These are phyloP conservation scores for Arge pagana DNA, from an alignment of 2,888 invertebrate species.

Conservation along the genomic window DNA sequence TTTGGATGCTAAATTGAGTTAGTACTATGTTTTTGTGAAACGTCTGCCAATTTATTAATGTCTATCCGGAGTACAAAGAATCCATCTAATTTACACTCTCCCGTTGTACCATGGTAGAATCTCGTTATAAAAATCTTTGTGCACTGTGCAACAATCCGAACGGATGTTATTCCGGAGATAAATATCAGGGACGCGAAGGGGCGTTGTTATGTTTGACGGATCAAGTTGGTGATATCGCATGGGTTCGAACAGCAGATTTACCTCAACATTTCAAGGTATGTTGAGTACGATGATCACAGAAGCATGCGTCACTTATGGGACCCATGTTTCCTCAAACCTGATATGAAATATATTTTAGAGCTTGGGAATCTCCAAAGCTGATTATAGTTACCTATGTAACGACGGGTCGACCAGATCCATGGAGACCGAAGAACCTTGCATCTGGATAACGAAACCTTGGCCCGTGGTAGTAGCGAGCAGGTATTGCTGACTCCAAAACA, in stretches of 20 bases:
- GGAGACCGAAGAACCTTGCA: slow-evolving; percentile 66
- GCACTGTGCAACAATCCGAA: slow-evolving; percentile 68
- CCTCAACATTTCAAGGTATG: slow-evolving; percentile 68
- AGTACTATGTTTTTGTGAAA: slow-evolving; percentile 51
- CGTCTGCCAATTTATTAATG: no score
- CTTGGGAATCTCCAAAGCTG: slow-evolving; percentile 40
- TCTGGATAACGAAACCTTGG: slow-evolving; percentile 82
- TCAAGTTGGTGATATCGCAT: slow-evolving; percentile 79
- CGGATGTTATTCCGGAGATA: slow-evolving; percentile 70
- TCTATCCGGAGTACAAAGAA: slow-evolving; percentile 1
- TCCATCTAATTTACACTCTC: slow-evolving; percentile 7
- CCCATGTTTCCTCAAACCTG: no score
- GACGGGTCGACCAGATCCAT: slow-evolving; percentile 72
- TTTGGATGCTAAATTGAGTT: slow-evolving; percentile 71
- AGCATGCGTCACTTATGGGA: no score
- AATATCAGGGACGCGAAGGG: slow-evolving; percentile 83
- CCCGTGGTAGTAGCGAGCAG: slow-evolving; percentile 72
- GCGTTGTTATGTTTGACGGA: slow-evolving; percentile 79
- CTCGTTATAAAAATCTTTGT: slow-evolving; percentile 73
- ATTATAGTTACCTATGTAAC: slow-evolving; percentile 75
- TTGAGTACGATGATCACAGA: slow-evolving; percentile 46
- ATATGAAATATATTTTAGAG: slow-evolving; percentile 16
- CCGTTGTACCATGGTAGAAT: slow-evolving; percentile 56
- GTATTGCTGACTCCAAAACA: slow-evolving; percentile 51
- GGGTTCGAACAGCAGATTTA: slow-evolving; percentile 77